Conservation (phyloP, 2,888 invertebrate genomes). For the Clanis bilineata region DNA sequence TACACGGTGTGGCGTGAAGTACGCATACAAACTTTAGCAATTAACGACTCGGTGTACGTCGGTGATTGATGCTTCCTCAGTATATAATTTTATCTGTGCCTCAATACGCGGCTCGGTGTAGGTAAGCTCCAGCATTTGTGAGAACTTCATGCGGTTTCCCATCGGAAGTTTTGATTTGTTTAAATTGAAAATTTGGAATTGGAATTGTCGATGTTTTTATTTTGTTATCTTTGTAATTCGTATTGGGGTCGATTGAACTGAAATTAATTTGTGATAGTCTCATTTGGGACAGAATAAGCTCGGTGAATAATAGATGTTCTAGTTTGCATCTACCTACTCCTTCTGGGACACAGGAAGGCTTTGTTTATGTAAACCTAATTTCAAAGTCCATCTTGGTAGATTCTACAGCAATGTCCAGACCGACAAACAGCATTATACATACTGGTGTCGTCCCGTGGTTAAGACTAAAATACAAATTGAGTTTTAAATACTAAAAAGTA, state of each 20-base stretch:
- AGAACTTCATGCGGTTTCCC: conserved; percentile 5
- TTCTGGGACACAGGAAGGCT: too few relatives aligned
- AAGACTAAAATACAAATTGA: too few relatives aligned
- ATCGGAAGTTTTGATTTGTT: conserved; percentile 10
- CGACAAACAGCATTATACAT: too few relatives aligned
- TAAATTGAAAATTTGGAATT: conserved; percentile 4
- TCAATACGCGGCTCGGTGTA: not conserved
- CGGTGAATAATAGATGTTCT: too few relatives aligned
- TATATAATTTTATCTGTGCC: conserved; percentile 17
- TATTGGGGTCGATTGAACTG: not conserved
- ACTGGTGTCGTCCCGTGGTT: too few relatives aligned
- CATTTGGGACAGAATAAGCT: too few relatives aligned
- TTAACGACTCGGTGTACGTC: conserved; percentile 43
- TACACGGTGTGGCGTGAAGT: conserved; percentile 34
- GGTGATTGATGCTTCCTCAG: conserved; percentile 41
- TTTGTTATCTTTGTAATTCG: not conserved
- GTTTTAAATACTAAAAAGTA: too few relatives aligned
- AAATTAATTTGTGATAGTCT: too few relatives aligned
- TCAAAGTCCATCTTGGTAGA: too few relatives aligned
- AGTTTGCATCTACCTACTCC: too few relatives aligned
- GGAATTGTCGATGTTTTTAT: not conserved
- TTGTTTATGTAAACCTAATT: too few relatives aligned
- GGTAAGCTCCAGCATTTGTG: not conserved
- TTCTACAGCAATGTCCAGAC: too few relatives aligned
- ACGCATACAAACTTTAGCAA: conserved; percentile 56